These are phyloP conservation scores for Apamea crenata DNA, from an alignment of 2,888 invertebrate species.

Conservation along the genomic window DNA sequence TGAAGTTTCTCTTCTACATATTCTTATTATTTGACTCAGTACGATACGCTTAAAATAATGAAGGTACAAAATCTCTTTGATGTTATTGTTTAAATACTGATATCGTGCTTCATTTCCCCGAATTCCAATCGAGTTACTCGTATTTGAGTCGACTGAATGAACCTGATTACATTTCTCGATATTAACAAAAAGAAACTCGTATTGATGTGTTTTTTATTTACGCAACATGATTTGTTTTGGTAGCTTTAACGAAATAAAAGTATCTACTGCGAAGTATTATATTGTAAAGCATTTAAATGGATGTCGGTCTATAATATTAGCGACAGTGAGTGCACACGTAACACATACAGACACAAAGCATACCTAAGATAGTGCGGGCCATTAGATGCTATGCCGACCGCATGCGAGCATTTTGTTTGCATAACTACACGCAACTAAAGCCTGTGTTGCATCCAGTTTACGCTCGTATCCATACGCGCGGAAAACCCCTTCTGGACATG, in stretches of 20 bases:
- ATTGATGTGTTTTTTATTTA: slow-evolving; percentile 15
- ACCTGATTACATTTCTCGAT: slow-evolving; percentile 42
- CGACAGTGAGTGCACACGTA: not conserved
- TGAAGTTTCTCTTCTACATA: too few relatives aligned
- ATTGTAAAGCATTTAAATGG: too few relatives aligned
- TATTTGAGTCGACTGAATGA: slow-evolving; percentile 43
- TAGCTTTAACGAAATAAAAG: not conserved
- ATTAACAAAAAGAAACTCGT: slow-evolving; percentile 19
- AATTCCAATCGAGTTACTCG: slow-evolving; percentile 27
- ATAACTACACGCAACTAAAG: not conserved
- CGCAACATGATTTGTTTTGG: not conserved
- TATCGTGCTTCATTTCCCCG: slow-evolving; percentile 32
- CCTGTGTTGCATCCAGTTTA: not conserved
- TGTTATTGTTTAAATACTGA: slow-evolving; percentile 48
- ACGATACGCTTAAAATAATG: slow-evolving; percentile 21
- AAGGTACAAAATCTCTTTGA: slow-evolving; percentile 29
- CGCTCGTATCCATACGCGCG: not conserved
- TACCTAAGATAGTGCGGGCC: not conserved
- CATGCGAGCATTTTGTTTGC: slow-evolving; percentile 28
- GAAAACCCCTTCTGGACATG: not conserved
- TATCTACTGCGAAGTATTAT: not conserved
- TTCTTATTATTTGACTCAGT: not conserved
- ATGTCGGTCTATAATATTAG: not conserved
- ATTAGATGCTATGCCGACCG: not conserved
- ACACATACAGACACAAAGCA: too few relatives aligned